Base-by-base conservation (phyloP, 2,797 vertebrate species). In the Molossus alvarezi region DNA sequence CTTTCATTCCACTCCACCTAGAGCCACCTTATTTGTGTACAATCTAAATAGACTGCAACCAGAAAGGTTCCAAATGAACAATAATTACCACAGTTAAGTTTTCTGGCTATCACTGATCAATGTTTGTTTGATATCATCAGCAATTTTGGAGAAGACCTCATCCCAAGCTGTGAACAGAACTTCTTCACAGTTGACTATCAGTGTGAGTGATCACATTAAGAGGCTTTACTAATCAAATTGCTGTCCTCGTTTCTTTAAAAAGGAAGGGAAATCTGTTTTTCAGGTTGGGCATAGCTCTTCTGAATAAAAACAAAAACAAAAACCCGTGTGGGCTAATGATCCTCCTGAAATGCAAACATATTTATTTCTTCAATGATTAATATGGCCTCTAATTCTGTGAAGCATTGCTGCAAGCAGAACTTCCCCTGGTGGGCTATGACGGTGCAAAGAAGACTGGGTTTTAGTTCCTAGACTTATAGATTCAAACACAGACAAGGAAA, bases 311-410 rank as follows among this genome's bases (percentile, higher is more conserved):
- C 77, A 51, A 84, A 33, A 33, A 33, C 33, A 33, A 33, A 33
- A 33, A 33, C 33, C 33, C 73, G 9, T 8, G 20, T 81, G 37
- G 2, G 11, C 5, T 91, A 76, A 69, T 3, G 4, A 75, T 51
- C 62, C 41, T 76, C 27, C 29, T 45, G 41, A 76, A 84, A 62
- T 14, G 81, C 27, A 82, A 25, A 72, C 45, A 29, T 60, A 1
- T 10, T 62, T 51, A 1, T 94, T 90, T 82, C 60, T 90, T 79
- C 84, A 73, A 1, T 92, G 88, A 88, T 65, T 90, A 75, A n/a
- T 64, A 69, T 3, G 45, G 27, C 21, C 75, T 58, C 21, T 58
- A 23, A 75, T 45, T 65, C 23, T 21, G 62, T 6, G 48, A 90
- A 88, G 41, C 53, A 53, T 1, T 18, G 12, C 25, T 53, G 25